Conservation (phyloP, 2,797 vertebrate species). For the Uromys caudimaculatus region DNA sequence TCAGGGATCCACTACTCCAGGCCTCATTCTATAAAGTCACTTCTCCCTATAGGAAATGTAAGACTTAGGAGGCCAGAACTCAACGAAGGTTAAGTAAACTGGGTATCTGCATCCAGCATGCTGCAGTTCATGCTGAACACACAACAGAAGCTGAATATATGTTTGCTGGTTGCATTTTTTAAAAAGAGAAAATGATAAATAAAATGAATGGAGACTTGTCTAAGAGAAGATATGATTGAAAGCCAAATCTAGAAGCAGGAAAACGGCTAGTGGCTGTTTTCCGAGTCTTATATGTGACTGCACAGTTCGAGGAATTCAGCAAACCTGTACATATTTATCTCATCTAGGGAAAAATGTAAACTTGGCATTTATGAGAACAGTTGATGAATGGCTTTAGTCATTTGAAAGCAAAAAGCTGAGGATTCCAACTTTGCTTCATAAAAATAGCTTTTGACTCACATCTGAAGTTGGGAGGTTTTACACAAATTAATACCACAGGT, state of each 20-base stretch:
- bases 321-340: conserved; percentile 17
- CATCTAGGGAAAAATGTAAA: conserved; percentile 22
- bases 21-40: neutral
- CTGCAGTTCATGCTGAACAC: neutral
- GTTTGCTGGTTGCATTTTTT: neutral
- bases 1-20: neutral
- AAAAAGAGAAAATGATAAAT: conserved; percentile 1
- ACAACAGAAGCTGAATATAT: neutral
- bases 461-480: conserved; percentile 53
- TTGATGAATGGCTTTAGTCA: conserved; percentile 62
- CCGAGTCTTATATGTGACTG: neutral
- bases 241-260: neutral
- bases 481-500: conserved; percentile 64
- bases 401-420: conserved; percentile 63
- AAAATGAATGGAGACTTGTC: neutral
- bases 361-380: conserved; percentile 14
- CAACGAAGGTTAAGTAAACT: neutral
- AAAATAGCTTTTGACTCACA: conserved; percentile 67
- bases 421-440: conserved; percentile 57
- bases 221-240: neutral
- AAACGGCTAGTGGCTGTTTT: neutral
- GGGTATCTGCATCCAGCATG: neutral
- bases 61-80: neutral
- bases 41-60: neutral
- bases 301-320: conserved; percentile 12